Percentiles rank a stretch among this genome's conserved stretches.
These are phyloP conservation scores for Euura saliciscinereae DNA, from an alignment of 1,140 invertebrate genomes.

Conservation along the genomic window DNA sequence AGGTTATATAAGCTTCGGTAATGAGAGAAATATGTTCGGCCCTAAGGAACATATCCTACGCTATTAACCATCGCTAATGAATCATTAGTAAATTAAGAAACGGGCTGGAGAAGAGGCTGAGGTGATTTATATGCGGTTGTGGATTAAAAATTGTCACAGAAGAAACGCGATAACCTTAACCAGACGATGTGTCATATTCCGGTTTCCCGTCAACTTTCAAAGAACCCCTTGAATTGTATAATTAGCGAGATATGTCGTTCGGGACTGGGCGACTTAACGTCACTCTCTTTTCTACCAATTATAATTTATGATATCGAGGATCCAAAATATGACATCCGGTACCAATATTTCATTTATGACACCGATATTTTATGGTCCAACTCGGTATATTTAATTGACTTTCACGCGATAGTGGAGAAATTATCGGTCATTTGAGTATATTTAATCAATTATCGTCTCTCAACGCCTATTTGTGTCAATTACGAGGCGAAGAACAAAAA, in stretches of 20 bases:
- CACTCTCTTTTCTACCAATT: no score
- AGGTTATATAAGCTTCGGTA: neutral
- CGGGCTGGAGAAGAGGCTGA: neutral
- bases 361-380: no score
- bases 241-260: neutral
- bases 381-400: no score
- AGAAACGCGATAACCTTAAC: neutral
- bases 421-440: no score
- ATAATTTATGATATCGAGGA: no score
- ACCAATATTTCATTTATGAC: no score
- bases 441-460: no score
- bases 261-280: no score
- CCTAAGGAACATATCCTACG: neutral
- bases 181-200: neutral
- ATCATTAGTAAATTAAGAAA: constrained; percentile 8
- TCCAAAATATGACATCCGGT: no score
- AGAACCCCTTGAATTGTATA: neutral
- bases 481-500: no score
- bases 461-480: no score
- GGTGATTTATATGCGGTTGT: neutral
- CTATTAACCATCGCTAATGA: neutral
- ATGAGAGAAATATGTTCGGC: neutral
- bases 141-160: constrained; percentile 2
- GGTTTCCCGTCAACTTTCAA: neutral
- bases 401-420: no score